Conservation (phyloP, 1,140 invertebrate genomes). For the Homalodisca vitripennis region DNA sequence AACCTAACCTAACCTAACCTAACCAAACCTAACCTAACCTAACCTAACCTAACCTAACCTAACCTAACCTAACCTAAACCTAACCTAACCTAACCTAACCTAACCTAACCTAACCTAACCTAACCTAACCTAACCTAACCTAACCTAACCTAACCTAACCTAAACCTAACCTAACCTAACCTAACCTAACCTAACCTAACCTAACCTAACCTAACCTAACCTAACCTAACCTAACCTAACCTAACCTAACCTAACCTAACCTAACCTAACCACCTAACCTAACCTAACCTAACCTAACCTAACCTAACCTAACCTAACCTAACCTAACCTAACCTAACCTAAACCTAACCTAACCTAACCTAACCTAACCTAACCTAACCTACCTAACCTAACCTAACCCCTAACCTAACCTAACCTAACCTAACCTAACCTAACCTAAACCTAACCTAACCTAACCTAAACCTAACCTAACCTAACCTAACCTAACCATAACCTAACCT, state of each 20-base stretch:
- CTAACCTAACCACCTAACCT: neutral
- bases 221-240: conserved; percentile 36
- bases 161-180: conserved; percentile 34
- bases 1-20: neutral
- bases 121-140: neutral
- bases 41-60: neutral
- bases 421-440: too few species aligned
- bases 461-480: conserved; percentile 43
- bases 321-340: conserved; percentile 30
- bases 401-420: conserved; percentile 48
- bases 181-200: conserved; percentile 32
- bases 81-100: neutral
- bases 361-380: conserved; percentile 31
- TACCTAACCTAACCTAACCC: too few species aligned
- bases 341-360: conserved; percentile 35
- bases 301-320: conserved; percentile 37
- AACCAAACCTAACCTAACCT: neutral
- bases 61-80: neutral
- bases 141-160: neutral
- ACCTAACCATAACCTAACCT: conserved; percentile 42
- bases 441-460: conserved; percentile 44
- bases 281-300: conserved; percentile 21
- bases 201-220: conserved; percentile 41
- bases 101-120: neutral
- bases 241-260: conserved; percentile 27